These are phyloP conservation scores for Ypsolopha sequella DNA, from an alignment of 2,888 invertebrate genomes.

Conservation along the genomic window DNA sequence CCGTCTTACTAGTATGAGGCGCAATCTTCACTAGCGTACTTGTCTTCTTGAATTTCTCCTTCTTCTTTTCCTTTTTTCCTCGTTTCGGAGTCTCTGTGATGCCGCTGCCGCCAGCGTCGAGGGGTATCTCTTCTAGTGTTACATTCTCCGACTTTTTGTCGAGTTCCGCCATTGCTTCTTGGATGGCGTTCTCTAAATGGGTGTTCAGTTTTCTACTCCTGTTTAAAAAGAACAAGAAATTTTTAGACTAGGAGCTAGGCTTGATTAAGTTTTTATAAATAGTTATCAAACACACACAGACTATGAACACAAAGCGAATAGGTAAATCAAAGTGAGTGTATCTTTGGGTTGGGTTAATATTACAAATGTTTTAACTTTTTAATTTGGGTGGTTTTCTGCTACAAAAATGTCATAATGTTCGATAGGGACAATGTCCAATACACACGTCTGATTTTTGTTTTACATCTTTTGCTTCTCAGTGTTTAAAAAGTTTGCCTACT, in stretches of 20 bases:
- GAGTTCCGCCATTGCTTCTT: constrained; percentile 92
- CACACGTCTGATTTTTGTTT: no score
- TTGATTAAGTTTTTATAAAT: constrained; percentile 2
- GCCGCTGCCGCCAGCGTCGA: constrained; percentile 10
- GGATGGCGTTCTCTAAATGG: constrained; percentile 90
- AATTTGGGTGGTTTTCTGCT: background rate
- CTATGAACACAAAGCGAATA: background rate
- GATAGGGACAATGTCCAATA: no score
- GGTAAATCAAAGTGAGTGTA: constrained; percentile 2
- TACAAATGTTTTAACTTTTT: constrained; percentile 14
- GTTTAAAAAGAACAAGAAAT: constrained; percentile 17
- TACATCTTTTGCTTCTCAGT: no score
- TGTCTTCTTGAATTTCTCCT: constrained; percentile 28
- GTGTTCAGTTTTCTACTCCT: constrained; percentile 95
- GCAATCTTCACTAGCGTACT: constrained; percentile 26
- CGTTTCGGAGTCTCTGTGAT: constrained; percentile 31
- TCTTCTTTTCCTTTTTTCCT: constrained; percentile 32
- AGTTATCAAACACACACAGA: constrained; percentile 6
- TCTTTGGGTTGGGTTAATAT: constrained; percentile 57
- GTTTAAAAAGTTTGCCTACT: no score
- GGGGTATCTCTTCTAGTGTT: constrained; percentile 6
- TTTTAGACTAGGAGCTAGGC: background rate
- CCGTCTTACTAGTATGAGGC: constrained; percentile 26
- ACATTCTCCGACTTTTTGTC: constrained; percentile 73
- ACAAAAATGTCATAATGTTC: no score